These are phyloP conservation scores for Philaethria dido DNA, from an alignment of 2,888 invertebrate genomes.

Conservation along the genomic window DNA sequence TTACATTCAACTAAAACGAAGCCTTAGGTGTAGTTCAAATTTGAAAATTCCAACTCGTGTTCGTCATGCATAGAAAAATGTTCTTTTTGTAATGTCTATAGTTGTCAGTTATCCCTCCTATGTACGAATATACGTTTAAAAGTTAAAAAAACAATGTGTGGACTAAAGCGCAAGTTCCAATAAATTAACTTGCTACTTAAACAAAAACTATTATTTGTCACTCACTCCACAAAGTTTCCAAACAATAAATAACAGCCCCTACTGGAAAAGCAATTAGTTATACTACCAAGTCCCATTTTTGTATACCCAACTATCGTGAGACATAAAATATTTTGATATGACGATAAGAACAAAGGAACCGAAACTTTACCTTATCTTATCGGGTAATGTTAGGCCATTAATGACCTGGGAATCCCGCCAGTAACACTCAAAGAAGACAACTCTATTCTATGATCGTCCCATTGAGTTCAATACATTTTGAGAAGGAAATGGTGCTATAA, in stretches of 20 bases:
- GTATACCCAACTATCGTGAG: conserved; percentile 59
- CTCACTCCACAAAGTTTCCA: conserved; percentile 20
- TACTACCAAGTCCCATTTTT: conserved; percentile 46
- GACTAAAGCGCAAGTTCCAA: background rate
- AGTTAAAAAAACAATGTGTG: background rate
- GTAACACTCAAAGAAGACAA: conserved; percentile 62
- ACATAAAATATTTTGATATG: conserved; percentile 80
- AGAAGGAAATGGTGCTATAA: background rate
- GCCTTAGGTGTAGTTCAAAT: background rate
- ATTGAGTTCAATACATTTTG: conserved; percentile 10
- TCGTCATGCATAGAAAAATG: background rate
- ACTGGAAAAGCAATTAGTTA: conserved; percentile 41
- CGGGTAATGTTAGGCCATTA: conserved; percentile 69
- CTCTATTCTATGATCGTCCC: conserved; percentile 57
- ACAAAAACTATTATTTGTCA: conserved; percentile 24
- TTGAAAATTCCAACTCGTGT: background rate
- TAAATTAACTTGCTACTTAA: conserved; percentile 23
- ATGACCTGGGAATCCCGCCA: conserved; percentile 63
- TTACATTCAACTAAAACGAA: background rate
- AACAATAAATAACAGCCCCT: conserved; percentile 34
- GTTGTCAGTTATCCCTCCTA: background rate
- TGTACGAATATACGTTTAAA: background rate
- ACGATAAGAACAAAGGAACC: conserved; percentile 72
- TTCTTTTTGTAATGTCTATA: background rate
- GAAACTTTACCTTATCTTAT: conserved; percentile 74